Base-by-base conservation (phyloP, 1,140 invertebrate genomes). In the Tachypleus tridentatus region DNA sequence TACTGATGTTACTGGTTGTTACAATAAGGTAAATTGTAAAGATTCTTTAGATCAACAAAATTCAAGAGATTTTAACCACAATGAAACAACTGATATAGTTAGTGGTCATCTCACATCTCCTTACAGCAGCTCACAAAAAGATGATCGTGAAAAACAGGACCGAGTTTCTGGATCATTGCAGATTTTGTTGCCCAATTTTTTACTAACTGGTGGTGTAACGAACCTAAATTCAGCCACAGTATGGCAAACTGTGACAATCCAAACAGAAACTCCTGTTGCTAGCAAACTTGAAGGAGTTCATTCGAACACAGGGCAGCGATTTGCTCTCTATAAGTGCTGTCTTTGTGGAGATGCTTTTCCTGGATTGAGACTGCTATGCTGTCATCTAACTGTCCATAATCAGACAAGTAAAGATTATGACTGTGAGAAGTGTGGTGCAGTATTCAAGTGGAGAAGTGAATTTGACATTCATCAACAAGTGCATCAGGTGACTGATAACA, bases 261-360 rank as follows among this genome's bases (percentile, higher is more conserved):
- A 70, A 54, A 74, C 73, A 52, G 78, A 80, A 68, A 76, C 76
- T 53, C 70, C 78, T 11, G 54, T 81, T 47, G 73, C 78, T 3
- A 75, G 76, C 3, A 67, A 77, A 53, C 62, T 80, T 6, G 77
- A 80, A 68, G 79, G 78, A 0, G 56, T 77, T 4, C 75, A 80
- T 68, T 67, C 74, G 6, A 66, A 68, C 4, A 76, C 72, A 3
- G 77, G 78, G 5, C 74, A 76, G 61, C 72, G 74, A 52, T 72
- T 74, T 52, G 73, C 76, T 10, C 70, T 80, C 4, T 81, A 78
- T 66, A 78, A 80, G 70, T 81, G 80, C 70, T 76, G 78, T 63
- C 63, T 79, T 5, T 81, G 80, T 70, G 72, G 73, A 9, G 74
- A 77, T 60, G 71, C 78, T 9, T 78, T 77, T 70, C 69, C 73